Percentiles rank a stretch among this genome's conserved stretches.
These are phyloP conservation scores for Phyllotreta striolata DNA, from an alignment of 2,888 invertebrate genomes.

Conservation along the genomic window DNA sequence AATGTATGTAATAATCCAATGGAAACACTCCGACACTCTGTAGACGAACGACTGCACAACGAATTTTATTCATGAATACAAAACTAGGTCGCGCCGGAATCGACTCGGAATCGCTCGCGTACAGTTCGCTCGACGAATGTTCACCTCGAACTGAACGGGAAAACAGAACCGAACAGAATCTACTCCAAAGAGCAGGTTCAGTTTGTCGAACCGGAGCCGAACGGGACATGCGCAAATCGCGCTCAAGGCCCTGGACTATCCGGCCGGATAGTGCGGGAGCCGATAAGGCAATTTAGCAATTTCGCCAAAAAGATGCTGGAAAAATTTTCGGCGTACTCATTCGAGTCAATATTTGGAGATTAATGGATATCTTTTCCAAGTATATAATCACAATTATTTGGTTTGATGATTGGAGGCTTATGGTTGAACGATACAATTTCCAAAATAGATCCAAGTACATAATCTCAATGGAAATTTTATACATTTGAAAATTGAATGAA, in stretches of 20 bases:
- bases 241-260: slow-evolving; percentile 30
- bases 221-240: slow-evolving; percentile 7
- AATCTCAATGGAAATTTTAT: too few relatives aligned
- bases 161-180: slow-evolving; percentile 17
- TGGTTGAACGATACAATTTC: too few relatives aligned
- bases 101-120: neutral
- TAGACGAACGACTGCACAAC: too few relatives aligned
- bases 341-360: too few relatives aligned
- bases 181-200: slow-evolving; percentile 24
- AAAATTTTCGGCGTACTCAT: neutral
- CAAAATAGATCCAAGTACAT: too few relatives aligned
- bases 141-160: slow-evolving; percentile 26
- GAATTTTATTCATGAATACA: neutral
- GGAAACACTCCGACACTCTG: slow-evolving; percentile 1
- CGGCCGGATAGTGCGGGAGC: slow-evolving; percentile 1
- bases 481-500: too few relatives aligned
- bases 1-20: neutral
- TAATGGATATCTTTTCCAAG: too few relatives aligned
- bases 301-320: neutral
- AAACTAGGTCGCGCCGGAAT: slow-evolving; percentile 25
- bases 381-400: too few relatives aligned
- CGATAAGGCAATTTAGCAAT: neutral
- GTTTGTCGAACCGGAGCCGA: slow-evolving; percentile 24
- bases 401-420: too few relatives aligned
- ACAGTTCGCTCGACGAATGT: neutral